A percentile compares a stretch with the other conserved stretches of the same genome.
phyloP scores from a whole-genome alignment of 2,797 vertebrate species.

The Sarcoramphus papa region DNA sequence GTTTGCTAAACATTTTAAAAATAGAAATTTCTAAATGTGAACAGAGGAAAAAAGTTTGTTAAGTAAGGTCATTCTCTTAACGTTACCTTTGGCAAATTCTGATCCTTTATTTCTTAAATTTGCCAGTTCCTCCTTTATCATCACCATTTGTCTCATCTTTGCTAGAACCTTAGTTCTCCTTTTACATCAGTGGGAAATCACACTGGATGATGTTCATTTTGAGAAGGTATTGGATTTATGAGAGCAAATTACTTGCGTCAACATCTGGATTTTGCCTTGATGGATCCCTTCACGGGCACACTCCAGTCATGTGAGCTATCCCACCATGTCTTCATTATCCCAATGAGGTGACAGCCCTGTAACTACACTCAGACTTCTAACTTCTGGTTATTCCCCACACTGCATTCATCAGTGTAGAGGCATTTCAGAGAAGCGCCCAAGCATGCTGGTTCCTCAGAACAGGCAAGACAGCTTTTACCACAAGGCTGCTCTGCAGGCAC shows the following conservation, averaged over 20 bases:
- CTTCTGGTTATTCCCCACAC: rapidly evolving
- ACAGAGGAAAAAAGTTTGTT: background rate
- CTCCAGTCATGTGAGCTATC: background rate
- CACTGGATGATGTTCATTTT: background rate
- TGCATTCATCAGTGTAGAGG: background rate
- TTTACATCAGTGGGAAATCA: background rate
- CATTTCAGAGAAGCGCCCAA: background rate
- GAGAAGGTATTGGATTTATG: background rate
- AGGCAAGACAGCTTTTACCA: background rate
- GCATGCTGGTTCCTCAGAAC: background rate
- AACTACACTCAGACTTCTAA: background rate
- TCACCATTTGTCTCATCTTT: background rate
- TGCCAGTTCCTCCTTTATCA: background rate
- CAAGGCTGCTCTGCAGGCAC: background rate
- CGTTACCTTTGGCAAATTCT: background rate
- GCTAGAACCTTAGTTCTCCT: background rate
- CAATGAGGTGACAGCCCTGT: background rate
- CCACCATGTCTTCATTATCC: background rate
- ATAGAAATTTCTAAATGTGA: background rate
- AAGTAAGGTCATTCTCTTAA: background rate
- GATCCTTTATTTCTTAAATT: background rate
- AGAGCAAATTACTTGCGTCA: background rate
- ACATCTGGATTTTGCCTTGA: background rate
- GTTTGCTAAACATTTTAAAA: background rate
- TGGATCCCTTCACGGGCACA: background rate